phyloP scores from a whole-genome alignment of 2,797 vertebrate genomes.

The Parotocinclus haroldoi region DNA sequence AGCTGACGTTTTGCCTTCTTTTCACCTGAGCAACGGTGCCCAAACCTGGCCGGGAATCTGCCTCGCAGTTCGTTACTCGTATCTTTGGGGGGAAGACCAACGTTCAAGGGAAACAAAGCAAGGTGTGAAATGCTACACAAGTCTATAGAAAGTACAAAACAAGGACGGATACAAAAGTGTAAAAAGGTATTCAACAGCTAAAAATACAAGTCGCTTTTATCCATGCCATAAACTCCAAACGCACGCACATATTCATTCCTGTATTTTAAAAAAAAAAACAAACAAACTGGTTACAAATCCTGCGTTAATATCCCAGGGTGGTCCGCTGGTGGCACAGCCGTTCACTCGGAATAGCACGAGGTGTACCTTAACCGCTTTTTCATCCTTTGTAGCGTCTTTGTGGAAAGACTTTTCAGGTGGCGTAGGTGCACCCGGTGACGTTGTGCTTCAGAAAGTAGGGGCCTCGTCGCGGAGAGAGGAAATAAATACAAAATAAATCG shows the following conservation, averaged over 20 bases:
- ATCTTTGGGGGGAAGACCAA: conserved; percentile 3
- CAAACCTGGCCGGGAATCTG: neutral
- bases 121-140: neutral
- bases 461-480: conserved; percentile 57
- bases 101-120: neutral
- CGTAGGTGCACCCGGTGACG: conserved; percentile 8
- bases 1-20: too few species aligned
- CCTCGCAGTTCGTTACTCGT: conserved; percentile 11
- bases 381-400: conserved; percentile 7
- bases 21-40: too few species aligned
- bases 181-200: conserved; percentile 62
- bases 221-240: conserved; percentile 67
- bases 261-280: too few species aligned
- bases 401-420: conserved; percentile 16
- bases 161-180: conserved; percentile 58
- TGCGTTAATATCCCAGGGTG: neutral
- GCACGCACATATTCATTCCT: conserved; percentile 54
- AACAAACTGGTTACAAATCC: too few species aligned
- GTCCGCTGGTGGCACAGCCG: conserved; percentile 4
- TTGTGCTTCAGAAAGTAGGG: conserved; percentile 48
- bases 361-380: neutral
- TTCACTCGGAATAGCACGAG: conserved; percentile 20
- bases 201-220: conserved; percentile 45
- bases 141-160: conserved; percentile 57
- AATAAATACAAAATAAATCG: conserved; percentile 62